Evolutionary conservation across 2,113 vertebrate species (phyloP).

Genomic region (Chrysemys picta): DNA sequence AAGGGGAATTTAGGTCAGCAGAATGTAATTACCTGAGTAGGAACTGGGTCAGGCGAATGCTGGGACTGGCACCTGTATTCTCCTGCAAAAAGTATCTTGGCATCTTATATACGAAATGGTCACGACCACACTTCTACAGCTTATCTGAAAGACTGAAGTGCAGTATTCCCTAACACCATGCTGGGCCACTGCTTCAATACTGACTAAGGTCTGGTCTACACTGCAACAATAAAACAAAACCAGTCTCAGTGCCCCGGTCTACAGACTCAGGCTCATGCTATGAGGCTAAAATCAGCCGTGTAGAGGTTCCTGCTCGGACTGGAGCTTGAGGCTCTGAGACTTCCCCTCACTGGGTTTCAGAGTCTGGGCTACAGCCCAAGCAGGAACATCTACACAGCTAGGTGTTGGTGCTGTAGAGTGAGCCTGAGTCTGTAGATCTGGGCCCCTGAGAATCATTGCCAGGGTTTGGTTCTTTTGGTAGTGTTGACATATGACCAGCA

Average conservation of each 20-base stretch:
- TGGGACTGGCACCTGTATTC: background rate
- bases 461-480: background rate
- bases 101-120: background rate
- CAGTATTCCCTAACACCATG: fast-evolving
- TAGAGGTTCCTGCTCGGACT: background rate
- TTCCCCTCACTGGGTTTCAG: background rate
- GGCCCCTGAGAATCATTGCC: background rate
- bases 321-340: background rate
- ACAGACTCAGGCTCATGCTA: background rate
- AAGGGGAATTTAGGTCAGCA: background rate
- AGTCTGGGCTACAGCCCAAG: background rate
- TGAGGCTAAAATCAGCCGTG: background rate
- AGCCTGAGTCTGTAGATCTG: background rate
- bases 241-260: background rate
- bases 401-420: background rate
- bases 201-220: background rate
- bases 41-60: background rate
- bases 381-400: background rate
- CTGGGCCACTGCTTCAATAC: background rate
- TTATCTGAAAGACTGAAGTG: fast-evolving
- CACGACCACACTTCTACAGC: background rate
- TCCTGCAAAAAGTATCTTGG: background rate
- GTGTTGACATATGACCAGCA: background rate
- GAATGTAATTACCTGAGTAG: fast-evolving
- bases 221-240: background rate